Evolutionary conservation across 2,888 invertebrate genomes (phyloP).

Genomic region (Amphipoea lucens): DNA sequence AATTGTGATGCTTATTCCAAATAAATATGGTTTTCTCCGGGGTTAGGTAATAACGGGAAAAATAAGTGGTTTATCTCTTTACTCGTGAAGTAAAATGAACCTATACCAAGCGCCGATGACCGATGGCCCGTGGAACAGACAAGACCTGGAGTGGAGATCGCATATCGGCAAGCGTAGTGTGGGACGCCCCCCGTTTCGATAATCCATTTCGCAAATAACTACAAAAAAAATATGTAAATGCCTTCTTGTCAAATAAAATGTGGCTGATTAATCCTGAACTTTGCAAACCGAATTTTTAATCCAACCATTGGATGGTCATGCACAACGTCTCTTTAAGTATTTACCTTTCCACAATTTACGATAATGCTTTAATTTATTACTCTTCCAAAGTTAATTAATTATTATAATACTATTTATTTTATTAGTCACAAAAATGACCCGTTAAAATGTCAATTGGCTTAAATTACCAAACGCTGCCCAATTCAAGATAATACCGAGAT

Average conservation of each 20-base stretch:
- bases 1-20: slow-evolving; percentile 23
- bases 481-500: slow-evolving; percentile 14
- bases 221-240: too few species aligned
- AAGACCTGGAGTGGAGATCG: too few species aligned
- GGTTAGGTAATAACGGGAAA: neutral
- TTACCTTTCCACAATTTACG: neutral
- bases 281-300: neutral
- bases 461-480: slow-evolving; percentile 7
- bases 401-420: neutral
- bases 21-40: slow-evolving; percentile 33
- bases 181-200: too few species aligned
- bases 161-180: too few species aligned
- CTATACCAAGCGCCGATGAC: too few species aligned
- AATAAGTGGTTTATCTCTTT: neutral
- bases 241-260: too few species aligned
- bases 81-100: neutral
- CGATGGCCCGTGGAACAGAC: too few species aligned
- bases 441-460: slow-evolving; percentile 10
- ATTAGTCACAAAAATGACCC: neutral
- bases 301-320: too few species aligned
- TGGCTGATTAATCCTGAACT: neutral
- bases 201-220: too few species aligned
- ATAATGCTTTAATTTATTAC: neutral
- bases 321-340: neutral
- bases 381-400: neutral